Conservation (phyloP, 2,113 vertebrate species). For the Pseudorectes ferrugineus region DNA sequence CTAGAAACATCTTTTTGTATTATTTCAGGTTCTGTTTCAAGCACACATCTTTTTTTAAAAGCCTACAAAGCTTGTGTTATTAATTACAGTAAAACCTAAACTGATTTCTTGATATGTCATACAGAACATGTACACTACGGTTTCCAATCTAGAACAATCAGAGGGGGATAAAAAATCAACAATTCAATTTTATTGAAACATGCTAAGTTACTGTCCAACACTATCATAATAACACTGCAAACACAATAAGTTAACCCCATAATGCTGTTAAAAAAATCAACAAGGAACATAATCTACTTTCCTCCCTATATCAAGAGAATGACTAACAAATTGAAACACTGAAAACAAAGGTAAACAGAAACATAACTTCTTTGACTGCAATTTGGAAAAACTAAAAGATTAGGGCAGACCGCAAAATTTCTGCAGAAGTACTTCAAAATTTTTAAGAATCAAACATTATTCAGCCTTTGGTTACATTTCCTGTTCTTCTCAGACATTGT, state of each 20-base stretch:
- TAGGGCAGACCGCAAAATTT: background rate
- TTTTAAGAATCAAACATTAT: background rate
- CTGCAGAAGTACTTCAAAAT: background rate
- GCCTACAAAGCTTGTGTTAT: background rate
- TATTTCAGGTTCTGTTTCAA: background rate
- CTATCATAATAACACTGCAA: background rate
- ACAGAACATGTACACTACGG: background rate
- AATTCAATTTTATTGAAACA: background rate
- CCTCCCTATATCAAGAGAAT: background rate
- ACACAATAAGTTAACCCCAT: background rate
- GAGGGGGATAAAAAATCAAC: rapidly evolving
- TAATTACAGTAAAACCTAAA: background rate
- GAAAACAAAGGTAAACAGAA: background rate
- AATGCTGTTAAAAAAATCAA: background rate
- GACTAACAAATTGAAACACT: background rate
- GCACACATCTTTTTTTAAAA: background rate
- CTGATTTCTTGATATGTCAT: background rate
- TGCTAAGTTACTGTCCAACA: background rate
- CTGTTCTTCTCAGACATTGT: background rate
- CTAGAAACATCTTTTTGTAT: background rate
- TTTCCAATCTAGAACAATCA: background rate
- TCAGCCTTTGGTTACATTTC: background rate
- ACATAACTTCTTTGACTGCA: background rate
- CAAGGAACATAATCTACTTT: background rate
- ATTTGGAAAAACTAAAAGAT: background rate